phyloP scores from a whole-genome alignment of 1,140 invertebrate species.

The Drosophila simulans region DNA sequence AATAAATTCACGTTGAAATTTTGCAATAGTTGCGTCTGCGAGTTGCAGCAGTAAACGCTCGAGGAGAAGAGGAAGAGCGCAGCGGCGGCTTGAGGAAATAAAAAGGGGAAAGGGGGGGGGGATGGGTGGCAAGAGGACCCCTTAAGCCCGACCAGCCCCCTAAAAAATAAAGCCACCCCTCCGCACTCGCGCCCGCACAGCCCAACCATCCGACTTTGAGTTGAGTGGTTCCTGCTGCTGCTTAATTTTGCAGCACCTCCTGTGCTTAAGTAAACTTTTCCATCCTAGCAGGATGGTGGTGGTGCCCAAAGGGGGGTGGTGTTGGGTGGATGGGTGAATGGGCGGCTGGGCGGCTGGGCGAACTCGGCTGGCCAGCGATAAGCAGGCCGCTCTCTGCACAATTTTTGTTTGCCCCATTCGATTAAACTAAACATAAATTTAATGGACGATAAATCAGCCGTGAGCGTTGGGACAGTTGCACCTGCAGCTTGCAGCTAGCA shows the following conservation, averaged over 20 bases:
- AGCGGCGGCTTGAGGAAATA: constrained; percentile 46
- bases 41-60: constrained; percentile 50
- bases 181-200: no score
- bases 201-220: constrained; percentile 21
- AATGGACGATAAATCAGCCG: constrained; percentile 75
- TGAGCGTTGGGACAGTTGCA: constrained; percentile 62
- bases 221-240: constrained; percentile 56
- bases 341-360: not conserved
- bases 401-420: constrained; percentile 72
- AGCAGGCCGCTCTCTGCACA: constrained; percentile 47
- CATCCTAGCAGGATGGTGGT: not conserved
- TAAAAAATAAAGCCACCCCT: not conserved
- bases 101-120: constrained; percentile 30
- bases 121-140: not conserved
- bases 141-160: not conserved
- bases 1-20: constrained; percentile 78
- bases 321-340: not conserved
- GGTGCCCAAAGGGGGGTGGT: not conserved
- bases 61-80: constrained; percentile 14
- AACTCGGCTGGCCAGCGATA: constrained; percentile 48
- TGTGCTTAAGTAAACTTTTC: constrained; percentile 61
- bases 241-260: constrained; percentile 62
- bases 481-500: constrained; percentile 52
- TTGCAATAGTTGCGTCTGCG: constrained; percentile 70
- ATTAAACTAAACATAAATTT: constrained; percentile 81